Evolutionary conservation across 2,113 vertebrate genomes (phyloP).

Genomic region (Merops nubicus): DNA sequence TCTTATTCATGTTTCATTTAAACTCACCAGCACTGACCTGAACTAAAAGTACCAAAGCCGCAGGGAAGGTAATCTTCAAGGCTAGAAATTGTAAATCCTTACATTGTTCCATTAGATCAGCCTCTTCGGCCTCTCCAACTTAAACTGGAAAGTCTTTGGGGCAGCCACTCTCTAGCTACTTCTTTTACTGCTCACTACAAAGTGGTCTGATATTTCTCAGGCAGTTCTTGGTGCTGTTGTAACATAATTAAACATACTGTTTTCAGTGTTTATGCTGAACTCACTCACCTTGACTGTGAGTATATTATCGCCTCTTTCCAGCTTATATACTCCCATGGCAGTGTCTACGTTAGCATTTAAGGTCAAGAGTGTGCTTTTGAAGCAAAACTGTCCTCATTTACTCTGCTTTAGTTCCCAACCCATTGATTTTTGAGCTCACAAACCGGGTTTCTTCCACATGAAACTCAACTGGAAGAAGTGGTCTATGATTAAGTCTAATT

Average conservation of each 20-base stretch:
- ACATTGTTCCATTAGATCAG: background rate
- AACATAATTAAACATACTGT: background rate
- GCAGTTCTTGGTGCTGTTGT: background rate
- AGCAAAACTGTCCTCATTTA: background rate
- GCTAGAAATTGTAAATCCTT: background rate
- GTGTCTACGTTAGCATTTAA: background rate
- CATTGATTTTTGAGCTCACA: background rate
- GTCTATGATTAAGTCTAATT: background rate
- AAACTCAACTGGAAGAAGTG: background rate
- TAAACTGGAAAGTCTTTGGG: background rate
- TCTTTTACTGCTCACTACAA: background rate
- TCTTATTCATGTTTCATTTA: background rate
- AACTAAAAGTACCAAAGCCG: background rate
- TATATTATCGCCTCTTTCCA: background rate
- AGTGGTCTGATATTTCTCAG: background rate
- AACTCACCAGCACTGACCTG: background rate
- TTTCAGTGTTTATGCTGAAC: background rate
- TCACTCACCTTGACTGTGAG: background rate
- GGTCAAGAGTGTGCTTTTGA: background rate
- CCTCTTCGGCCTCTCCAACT: background rate
- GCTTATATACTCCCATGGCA: background rate
- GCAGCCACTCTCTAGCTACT: background rate
- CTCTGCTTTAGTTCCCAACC: background rate
- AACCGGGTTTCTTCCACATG: background rate
- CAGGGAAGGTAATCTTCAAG: constrained; percentile 11